A percentile compares a stretch with the other conserved stretches of the same genome.
Evolutionary conservation across 2,888 invertebrate species (phyloP).

Genomic region (Cephus runcator): DNA sequence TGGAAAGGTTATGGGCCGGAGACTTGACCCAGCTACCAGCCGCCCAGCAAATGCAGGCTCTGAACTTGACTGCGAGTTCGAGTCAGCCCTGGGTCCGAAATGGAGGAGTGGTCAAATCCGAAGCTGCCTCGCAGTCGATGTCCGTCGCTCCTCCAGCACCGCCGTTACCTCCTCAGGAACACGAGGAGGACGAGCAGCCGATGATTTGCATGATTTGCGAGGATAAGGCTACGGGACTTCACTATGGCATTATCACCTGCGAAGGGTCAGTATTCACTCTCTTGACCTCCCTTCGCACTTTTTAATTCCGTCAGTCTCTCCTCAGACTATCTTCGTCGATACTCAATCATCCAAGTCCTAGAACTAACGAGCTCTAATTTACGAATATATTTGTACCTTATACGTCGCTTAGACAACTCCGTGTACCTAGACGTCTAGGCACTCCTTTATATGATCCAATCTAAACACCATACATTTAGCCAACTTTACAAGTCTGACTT

Average conservation of each 20-base stretch:
- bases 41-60: constrained; percentile 81
- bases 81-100: constrained; percentile 61
- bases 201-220: constrained; percentile 99
- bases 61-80: constrained; percentile 73
- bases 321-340: neutral
- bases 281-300: neutral
- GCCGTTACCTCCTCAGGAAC: constrained; percentile 66
- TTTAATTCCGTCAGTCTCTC: neutral
- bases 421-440: neutral
- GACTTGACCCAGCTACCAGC: constrained; percentile 86
- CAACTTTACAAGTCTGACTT: neutral
- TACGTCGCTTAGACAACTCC: neutral
- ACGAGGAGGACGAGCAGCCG: constrained; percentile 89
- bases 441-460: neutral
- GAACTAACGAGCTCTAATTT: neutral
- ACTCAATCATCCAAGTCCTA: neutral
- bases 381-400: neutral
- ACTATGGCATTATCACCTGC: constrained; percentile 99
- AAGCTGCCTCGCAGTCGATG: constrained; percentile 52
- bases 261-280: constrained; percentile 78
- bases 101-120: constrained; percentile 57
- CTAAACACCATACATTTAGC: neutral
- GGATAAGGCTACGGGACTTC: constrained; percentile 96
- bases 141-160: constrained; percentile 62
- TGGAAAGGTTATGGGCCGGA: constrained; percentile 92